Percentiles rank a stretch among this genome's conserved stretches.
phyloP scores from a whole-genome alignment of 2,888 invertebrate species.

The Scrobipalpa atriplicella region DNA sequence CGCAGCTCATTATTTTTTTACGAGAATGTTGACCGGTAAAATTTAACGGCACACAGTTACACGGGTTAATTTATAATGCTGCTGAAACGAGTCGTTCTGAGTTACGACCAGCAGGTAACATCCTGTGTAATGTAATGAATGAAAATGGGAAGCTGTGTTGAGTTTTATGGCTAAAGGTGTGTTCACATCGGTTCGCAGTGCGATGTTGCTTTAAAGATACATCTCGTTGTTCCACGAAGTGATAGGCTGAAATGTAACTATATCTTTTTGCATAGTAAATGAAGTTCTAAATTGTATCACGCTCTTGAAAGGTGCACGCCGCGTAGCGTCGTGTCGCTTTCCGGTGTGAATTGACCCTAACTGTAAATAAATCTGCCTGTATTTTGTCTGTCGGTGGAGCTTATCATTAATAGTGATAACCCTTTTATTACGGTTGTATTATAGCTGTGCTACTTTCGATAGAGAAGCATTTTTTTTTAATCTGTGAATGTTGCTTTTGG shows the following conservation, averaged over 20 bases:
- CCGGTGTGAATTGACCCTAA: too few species aligned
- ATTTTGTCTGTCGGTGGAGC: background rate
- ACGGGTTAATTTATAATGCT: constrained; percentile 13
- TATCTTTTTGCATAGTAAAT: too few species aligned
- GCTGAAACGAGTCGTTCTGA: constrained; percentile 4
- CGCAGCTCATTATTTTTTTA: constrained; percentile 8
- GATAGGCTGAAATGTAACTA: too few species aligned
- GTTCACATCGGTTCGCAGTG: too few species aligned
- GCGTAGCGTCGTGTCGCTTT: too few species aligned
- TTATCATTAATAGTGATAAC: background rate
- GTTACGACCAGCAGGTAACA: constrained; percentile 4
- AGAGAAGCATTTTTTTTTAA: background rate
- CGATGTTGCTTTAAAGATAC: too few species aligned
- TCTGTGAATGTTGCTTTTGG: too few species aligned
- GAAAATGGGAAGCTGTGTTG: background rate
- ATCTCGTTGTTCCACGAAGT: too few species aligned
- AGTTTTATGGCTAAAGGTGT: background rate
- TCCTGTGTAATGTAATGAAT: constrained; percentile 3
- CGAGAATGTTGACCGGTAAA: constrained; percentile 10
- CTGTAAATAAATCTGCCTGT: background rate
- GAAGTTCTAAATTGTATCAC: too few species aligned
- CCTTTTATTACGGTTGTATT: background rate
- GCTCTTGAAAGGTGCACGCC: too few species aligned
- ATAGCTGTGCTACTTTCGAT: background rate
- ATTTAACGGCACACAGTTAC: constrained; percentile 9